Conservation (phyloP, 2,888 invertebrate species). For the Balanococcus diminutus region DNA sequence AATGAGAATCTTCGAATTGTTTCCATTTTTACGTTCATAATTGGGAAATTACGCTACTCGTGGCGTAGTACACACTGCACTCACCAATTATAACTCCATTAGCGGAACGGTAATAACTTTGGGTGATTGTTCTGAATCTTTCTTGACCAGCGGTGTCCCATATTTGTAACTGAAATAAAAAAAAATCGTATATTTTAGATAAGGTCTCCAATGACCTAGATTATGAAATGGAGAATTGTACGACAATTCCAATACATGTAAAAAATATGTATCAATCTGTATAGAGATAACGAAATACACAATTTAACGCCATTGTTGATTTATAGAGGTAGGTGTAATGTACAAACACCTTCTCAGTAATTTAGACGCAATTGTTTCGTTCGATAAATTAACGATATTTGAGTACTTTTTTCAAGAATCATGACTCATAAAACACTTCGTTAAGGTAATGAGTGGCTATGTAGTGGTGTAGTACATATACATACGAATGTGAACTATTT, state of each 20-base stretch:
- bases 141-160: constrained; percentile 98
- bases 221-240: neutral
- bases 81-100: constrained; percentile 92
- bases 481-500: neutral
- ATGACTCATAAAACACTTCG: neutral
- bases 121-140: constrained; percentile 93
- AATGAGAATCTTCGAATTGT: neutral
- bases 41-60: neutral
- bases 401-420: neutral
- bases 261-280: no score
- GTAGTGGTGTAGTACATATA: neutral
- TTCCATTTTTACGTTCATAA: neutral
- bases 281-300: no score
- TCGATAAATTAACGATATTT: neutral
- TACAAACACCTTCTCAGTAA: neutral
- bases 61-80: no score
- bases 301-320: neutral
- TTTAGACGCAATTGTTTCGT: neutral
- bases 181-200: neutral
- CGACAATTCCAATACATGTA: no score
- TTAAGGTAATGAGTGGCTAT: neutral
- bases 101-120: constrained; percentile 95
- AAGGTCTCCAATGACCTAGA: neutral
- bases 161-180: constrained; percentile 77
- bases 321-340: neutral